These are phyloP conservation scores for Drosophila lutescens DNA, from an alignment of 2,888 invertebrate species.

Conservation along the genomic window DNA sequence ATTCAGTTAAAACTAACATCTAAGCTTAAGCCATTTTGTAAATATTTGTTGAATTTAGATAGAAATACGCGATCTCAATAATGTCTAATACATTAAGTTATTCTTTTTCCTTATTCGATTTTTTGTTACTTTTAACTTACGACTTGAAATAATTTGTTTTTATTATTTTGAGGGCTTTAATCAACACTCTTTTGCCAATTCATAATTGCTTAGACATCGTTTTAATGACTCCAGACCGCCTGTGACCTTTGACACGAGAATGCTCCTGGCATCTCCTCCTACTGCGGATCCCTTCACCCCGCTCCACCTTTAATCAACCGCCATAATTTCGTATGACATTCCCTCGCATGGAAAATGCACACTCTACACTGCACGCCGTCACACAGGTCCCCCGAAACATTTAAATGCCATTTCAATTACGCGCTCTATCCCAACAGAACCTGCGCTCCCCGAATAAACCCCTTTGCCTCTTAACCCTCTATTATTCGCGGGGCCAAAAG, in stretches of 20 bases:
- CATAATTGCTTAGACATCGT: not conserved
- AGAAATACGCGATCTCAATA: too few relatives aligned
- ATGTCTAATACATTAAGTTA: too few relatives aligned
- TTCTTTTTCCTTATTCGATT: too few relatives aligned
- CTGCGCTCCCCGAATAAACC: conserved; percentile 2
- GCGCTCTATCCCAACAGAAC: conserved; percentile 39
- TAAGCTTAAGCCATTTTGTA: too few relatives aligned
- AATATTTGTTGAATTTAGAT: too few relatives aligned
- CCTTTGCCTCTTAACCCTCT: conserved; percentile 12
- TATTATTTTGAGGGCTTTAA: not conserved
- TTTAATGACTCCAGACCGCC: not conserved
- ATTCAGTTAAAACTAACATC: too few relatives aligned
- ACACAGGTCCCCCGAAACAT: conserved; percentile 50
- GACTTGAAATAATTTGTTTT: not conserved
- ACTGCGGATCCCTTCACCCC: not conserved
- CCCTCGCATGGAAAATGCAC: conserved; percentile 38
- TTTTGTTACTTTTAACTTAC: not conserved
- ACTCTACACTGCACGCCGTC: conserved; percentile 5
- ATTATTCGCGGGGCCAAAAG: conserved; percentile 22
- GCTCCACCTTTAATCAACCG: conserved; percentile 28
- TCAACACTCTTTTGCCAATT: not conserved
- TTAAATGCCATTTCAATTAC: conserved; percentile 73
- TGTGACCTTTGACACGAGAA: conserved; percentile 8
- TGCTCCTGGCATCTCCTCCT: too few relatives aligned
- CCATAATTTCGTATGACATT: conserved; percentile 53